Percentiles rank a stretch among this genome's conserved stretches.
These are phyloP conservation scores for Anser brachyrhynchus DNA, from an alignment of 2,113 vertebrate genomes.

Conservation along the genomic window DNA sequence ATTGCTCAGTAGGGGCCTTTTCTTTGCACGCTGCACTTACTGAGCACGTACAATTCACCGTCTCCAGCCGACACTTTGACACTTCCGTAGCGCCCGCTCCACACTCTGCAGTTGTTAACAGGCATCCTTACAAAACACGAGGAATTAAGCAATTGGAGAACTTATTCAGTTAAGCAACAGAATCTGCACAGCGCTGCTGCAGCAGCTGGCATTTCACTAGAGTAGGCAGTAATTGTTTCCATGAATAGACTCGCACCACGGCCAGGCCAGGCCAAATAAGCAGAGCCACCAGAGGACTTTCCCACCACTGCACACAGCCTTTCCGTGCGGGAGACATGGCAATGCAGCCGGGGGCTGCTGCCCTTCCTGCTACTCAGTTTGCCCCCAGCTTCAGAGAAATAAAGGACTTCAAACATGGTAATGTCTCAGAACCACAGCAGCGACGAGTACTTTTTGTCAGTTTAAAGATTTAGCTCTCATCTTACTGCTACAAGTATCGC, in stretches of 20 bases:
- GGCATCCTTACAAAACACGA: background rate
- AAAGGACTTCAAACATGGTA: background rate
- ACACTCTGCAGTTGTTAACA: background rate
- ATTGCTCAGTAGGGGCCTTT: background rate
- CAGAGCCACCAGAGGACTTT: background rate
- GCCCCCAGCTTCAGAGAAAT: background rate
- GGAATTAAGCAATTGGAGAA: background rate
- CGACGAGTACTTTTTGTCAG: background rate
- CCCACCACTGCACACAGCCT: background rate
- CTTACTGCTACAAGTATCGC: background rate
- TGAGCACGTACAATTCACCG: background rate
- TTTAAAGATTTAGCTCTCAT: background rate
- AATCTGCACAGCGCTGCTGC: background rate
- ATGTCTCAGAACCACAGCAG: background rate
- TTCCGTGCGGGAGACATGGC: background rate
- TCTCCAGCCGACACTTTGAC: background rate
- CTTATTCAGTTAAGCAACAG: background rate
- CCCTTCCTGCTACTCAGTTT: background rate
- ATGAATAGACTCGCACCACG: slow-evolving; percentile 42
- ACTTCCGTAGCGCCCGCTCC: background rate
- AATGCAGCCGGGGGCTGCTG: background rate
- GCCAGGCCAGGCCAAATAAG: background rate
- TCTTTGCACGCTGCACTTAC: background rate
- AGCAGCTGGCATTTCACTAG: background rate
- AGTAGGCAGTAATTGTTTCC: slow-evolving; percentile 40